These are phyloP conservation scores for Chelonus formosanus DNA, from an alignment of 2,888 invertebrate species.

Conservation along the genomic window DNA sequence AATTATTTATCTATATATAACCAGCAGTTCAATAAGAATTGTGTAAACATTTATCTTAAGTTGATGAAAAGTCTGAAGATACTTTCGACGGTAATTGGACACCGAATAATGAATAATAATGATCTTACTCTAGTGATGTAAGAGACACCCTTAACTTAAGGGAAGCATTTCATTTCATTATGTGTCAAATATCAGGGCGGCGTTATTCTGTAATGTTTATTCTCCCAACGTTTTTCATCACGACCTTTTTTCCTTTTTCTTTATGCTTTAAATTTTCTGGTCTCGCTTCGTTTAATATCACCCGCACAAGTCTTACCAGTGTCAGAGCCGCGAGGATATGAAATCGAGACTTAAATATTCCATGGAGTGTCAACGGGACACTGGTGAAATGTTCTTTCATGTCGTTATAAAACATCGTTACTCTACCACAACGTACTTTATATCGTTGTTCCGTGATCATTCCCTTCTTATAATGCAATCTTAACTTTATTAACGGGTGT, in stretches of 20 bases:
- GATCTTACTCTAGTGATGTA: slow-evolving; percentile 46
- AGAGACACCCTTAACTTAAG: slow-evolving; percentile 22
- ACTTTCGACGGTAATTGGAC: slow-evolving; percentile 41
- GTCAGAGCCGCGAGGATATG: slow-evolving; percentile 54
- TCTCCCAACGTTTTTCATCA: slow-evolving; percentile 39
- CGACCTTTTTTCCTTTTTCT: slow-evolving; percentile 38
- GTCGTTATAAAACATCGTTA: slow-evolving; percentile 63
- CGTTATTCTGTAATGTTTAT: slow-evolving; percentile 52
- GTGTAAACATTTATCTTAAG: slow-evolving; percentile 4
- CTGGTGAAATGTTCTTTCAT: slow-evolving; percentile 51
- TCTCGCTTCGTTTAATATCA: slow-evolving; percentile 56
- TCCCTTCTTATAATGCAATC: slow-evolving; percentile 56
- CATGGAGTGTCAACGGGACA: slow-evolving; percentile 55
- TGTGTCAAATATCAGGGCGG: slow-evolving; percentile 54
- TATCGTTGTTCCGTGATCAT: slow-evolving; percentile 55
- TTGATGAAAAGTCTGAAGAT: slow-evolving; percentile 11
- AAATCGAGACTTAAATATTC: slow-evolving; percentile 65
- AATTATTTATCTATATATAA: too few relatives aligned
- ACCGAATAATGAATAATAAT: slow-evolving; percentile 62
- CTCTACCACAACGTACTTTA: slow-evolving; percentile 48
- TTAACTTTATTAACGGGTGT: slow-evolving; percentile 58
- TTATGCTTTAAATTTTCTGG: slow-evolving; percentile 18
- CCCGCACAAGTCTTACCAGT: slow-evolving; percentile 42
- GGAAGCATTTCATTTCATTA: slow-evolving; percentile 48
- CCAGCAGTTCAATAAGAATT: too few relatives aligned